phyloP scores from a whole-genome alignment of 2,797 vertebrate species.

The Oreochromis mossambicus region DNA sequence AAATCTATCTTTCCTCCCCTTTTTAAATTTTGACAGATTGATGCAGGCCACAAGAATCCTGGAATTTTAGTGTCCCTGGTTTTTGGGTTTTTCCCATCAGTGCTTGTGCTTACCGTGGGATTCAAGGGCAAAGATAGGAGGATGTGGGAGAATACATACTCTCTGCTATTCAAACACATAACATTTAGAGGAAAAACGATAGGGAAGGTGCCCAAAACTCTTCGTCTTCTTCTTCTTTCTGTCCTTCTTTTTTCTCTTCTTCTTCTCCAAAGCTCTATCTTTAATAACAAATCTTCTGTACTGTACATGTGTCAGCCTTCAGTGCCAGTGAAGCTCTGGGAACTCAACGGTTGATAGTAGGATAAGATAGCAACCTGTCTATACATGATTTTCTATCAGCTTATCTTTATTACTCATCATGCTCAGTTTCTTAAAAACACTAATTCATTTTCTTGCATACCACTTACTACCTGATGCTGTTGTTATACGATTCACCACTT shows the following conservation, averaged over 20 bases:
- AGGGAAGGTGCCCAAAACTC: neutral
- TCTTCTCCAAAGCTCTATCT: neutral
- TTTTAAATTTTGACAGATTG: conserved; percentile 14
- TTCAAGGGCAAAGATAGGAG: conserved; percentile 66
- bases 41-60: conserved; percentile 29
- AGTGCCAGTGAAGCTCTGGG: conserved; percentile 25
- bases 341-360: conserved; percentile 48
- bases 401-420: conserved; percentile 45
- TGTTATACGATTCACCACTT: conserved; percentile 42
- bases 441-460: neutral
- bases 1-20: neutral
- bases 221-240: neutral
- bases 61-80: conserved; percentile 44
- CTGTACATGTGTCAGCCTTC: neutral
- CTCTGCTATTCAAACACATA: conserved; percentile 47
- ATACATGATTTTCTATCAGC: conserved; percentile 47
- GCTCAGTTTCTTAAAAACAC: conserved; percentile 21
- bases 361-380: conserved; percentile 60
- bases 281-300: neutral
- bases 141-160: conserved; percentile 60
- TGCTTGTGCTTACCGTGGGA: conserved; percentile 63
- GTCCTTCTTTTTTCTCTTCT: neutral
- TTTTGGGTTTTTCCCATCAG: conserved; percentile 65
- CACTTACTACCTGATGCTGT: conserved; percentile 12
- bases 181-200: conserved; percentile 29